These are phyloP conservation scores for Lepus europaeus DNA, from an alignment of 2,113 vertebrate species.

Conservation along the genomic window DNA sequence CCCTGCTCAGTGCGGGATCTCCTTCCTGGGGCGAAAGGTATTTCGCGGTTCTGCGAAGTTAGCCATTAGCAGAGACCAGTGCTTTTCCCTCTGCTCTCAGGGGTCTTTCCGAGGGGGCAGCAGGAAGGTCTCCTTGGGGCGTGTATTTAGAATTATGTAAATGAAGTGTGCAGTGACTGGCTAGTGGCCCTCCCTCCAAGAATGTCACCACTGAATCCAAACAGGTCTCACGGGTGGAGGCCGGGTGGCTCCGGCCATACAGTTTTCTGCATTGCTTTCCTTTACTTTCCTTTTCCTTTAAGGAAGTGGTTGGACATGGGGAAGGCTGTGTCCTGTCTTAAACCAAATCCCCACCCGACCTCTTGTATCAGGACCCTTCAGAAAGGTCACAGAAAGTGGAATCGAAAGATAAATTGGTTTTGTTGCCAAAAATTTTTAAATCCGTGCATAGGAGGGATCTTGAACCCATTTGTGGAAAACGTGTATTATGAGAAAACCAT, in stretches of 20 bases:
- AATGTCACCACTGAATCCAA: neutral
- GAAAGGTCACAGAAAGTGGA: too few relatives aligned
- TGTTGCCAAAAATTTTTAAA: too few relatives aligned
- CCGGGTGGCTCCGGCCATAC: neutral
- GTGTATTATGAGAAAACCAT: too few relatives aligned
- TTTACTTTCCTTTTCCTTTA: too few relatives aligned
- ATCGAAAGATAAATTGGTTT: too few relatives aligned
- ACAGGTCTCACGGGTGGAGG: neutral
- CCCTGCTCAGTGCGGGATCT: neutral
- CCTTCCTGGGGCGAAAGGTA: slow-evolving; percentile 8
- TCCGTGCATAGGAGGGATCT: too few relatives aligned
- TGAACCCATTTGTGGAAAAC: too few relatives aligned
- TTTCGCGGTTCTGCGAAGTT: neutral
- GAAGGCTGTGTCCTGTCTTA: neutral
- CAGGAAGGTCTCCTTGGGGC: neutral
- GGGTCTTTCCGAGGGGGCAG: neutral
- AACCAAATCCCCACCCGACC: neutral
- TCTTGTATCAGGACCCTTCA: too few relatives aligned
- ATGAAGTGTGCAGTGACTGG: neutral
- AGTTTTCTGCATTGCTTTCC: neutral
- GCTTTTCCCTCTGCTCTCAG: neutral
- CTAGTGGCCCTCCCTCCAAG: neutral
- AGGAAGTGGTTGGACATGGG: neutral
- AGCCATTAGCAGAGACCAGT: neutral
- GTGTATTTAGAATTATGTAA: neutral